Base-by-base conservation (phyloP, 2,797 vertebrate species). In the Sternotherus odoratus region DNA sequence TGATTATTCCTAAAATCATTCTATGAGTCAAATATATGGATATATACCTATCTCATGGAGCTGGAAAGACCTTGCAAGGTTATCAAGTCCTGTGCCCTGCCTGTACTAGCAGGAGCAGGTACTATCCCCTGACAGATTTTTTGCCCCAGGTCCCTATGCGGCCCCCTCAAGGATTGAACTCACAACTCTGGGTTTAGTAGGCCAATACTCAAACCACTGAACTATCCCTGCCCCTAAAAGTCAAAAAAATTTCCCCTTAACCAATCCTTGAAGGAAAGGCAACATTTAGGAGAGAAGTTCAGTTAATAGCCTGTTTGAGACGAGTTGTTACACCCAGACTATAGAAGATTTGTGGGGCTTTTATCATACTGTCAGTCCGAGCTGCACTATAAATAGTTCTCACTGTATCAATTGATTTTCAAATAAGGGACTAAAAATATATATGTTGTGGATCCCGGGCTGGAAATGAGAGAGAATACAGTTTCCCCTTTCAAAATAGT, bases 241-340 rank as follows among this genome's bases (percentile, higher is more conserved):
- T n/a, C n/a, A n/a, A n/a, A n/a, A 85, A 49, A 1, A 10, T 86
- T 87, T 50, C 16, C 86, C 86, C 48, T 86, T n/a, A 77, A 54
- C 77, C 79, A 10, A 2, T 79, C 39, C 49, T 93, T 93, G 79
- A 93, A 91, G 36, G 63, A 87, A 87, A 79, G 23, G 80, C 90
- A 87, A 0, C 3, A 39, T 72, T 90, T 84, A 28, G 60, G 69
- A 75, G 83, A 46, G 43, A 39, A 13, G 77, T 95, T 86, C 10
- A 43, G 0, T 56, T 88, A 4, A 30, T 95, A 88, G 92, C 60
- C 57, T 72, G 5, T 83, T 89, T 77, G 89, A 84, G 72, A 51
- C 74, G 82, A 81, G 87, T 53, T 15, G 9, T n/a, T 79, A 79
- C 36, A 56, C 26, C 10, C 10, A 33, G 15, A 12, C 26, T 39